phyloP scores from a whole-genome alignment of 2,113 vertebrate species.

The Tachycineta bicolor region DNA sequence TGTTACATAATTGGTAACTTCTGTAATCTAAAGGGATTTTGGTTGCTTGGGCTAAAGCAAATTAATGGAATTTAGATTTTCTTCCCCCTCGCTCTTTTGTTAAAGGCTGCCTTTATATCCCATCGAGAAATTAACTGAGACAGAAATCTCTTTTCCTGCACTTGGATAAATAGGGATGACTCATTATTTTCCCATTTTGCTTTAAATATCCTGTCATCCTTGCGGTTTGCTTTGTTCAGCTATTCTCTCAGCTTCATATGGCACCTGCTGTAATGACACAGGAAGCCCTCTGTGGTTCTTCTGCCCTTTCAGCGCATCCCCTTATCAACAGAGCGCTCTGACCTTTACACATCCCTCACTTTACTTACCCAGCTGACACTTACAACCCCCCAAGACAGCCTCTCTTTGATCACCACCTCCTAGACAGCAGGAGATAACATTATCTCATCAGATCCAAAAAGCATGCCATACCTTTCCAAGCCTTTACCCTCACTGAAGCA shows the following conservation, averaged over 20 bases:
- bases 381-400: neutral
- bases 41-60: neutral
- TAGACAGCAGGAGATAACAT: neutral
- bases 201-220: neutral
- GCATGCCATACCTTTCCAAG: neutral
- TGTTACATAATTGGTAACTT: neutral
- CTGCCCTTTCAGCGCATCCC: neutral
- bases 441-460: neutral
- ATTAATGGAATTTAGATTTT: neutral
- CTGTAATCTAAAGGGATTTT: neutral
- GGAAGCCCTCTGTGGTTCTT: neutral
- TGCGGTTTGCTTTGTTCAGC: constrained; percentile 24
- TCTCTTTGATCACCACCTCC: neutral
- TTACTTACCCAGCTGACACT: neutral
- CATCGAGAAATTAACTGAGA: neutral
- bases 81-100: neutral
- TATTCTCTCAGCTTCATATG: neutral
- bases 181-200: constrained; percentile 17
- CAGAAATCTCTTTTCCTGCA: neutral
- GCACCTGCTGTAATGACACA: neutral
- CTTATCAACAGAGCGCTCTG: neutral
- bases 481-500: neutral
- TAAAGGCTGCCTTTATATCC: neutral
- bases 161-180: neutral
- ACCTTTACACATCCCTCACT: neutral